Conservation (phyloP, 2,113 vertebrate genomes). For the Psammodynastes pulverulentus region DNA sequence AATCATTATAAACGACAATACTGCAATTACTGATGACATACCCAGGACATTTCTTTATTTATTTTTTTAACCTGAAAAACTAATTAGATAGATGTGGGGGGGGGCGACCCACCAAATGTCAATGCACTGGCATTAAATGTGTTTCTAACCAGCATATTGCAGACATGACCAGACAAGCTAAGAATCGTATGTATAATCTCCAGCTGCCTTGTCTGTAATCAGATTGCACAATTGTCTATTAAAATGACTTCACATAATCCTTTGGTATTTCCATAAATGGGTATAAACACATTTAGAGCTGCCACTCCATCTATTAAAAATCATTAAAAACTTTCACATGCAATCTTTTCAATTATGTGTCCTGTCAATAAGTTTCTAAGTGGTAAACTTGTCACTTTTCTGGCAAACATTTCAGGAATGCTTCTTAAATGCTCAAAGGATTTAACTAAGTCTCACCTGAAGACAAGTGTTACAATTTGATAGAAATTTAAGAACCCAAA, state of each 20-base stretch:
- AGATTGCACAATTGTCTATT: conserved; percentile 20
- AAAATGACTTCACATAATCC: conserved; percentile 36
- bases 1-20: neutral
- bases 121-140: neutral
- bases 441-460: conserved; percentile 72
- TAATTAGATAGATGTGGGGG: neutral
- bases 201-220: conserved; percentile 15
- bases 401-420: conserved; percentile 66
- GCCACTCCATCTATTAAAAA: conserved; percentile 49
- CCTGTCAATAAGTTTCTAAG: conserved; percentile 62
- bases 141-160: conserved; percentile 28
- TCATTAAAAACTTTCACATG: conserved; percentile 50
- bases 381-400: conserved; percentile 69
- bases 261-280: conserved; percentile 41
- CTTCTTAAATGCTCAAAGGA: conserved; percentile 70
- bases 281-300: conserved; percentile 43
- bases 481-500: conserved; percentile 48
- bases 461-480: conserved; percentile 66
- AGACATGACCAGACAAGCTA: conserved; percentile 36
- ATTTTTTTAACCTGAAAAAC: neutral
- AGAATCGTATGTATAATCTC: conserved; percentile 27
- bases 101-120: neutral
- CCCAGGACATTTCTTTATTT: neutral
- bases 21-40: neutral
- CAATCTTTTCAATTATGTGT: conserved; percentile 55